Percentiles rank a stretch among this genome's conserved stretches.
phyloP scores from a whole-genome alignment of 1,140 invertebrate genomes.

The Conopomorpha cramerella region DNA sequence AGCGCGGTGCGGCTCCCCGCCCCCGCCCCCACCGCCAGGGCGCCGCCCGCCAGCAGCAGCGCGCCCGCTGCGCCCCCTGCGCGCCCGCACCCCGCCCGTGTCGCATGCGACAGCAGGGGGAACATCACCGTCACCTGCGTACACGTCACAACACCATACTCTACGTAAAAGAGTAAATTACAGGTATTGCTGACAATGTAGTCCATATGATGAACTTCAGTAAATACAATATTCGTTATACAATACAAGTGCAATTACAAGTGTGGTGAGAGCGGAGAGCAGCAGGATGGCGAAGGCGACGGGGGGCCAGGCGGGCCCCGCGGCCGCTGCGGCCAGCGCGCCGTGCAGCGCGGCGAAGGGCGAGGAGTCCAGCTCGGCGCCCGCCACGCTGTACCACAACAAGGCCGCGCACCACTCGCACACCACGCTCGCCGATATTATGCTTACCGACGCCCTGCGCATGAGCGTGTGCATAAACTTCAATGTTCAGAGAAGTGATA shows the following conservation, averaged over 20 bases:
- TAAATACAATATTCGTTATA: background rate
- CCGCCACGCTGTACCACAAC: constrained; percentile 29
- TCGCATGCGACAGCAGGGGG: constrained; percentile 22
- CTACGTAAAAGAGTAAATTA: background rate
- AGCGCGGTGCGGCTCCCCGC: too few species aligned
- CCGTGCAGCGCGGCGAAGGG: constrained; percentile 20
- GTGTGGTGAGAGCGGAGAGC: constrained; percentile 27
- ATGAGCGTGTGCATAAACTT: background rate
- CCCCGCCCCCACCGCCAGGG: too few species aligned
- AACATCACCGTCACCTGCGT: constrained; percentile 2
- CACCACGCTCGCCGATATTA: constrained; percentile 18
- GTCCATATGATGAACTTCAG: background rate
- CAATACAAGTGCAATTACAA: constrained; percentile 16
- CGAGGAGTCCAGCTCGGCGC: constrained; percentile 10
- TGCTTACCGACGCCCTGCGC: constrained; percentile 24
- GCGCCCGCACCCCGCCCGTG: constrained; percentile 18
- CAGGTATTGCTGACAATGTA: background rate
- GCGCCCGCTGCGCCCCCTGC: too few species aligned
- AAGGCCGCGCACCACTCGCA: constrained; percentile 21
- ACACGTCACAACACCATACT: background rate
- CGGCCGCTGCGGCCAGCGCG: constrained; percentile 15
- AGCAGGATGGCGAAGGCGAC: constrained; percentile 20
- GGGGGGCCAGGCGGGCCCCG: constrained; percentile 19
- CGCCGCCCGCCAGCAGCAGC: too few species aligned
- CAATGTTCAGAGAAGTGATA: background rate